phyloP scores from a whole-genome alignment of 1,140 invertebrate genomes.

The Mya arenaria region DNA sequence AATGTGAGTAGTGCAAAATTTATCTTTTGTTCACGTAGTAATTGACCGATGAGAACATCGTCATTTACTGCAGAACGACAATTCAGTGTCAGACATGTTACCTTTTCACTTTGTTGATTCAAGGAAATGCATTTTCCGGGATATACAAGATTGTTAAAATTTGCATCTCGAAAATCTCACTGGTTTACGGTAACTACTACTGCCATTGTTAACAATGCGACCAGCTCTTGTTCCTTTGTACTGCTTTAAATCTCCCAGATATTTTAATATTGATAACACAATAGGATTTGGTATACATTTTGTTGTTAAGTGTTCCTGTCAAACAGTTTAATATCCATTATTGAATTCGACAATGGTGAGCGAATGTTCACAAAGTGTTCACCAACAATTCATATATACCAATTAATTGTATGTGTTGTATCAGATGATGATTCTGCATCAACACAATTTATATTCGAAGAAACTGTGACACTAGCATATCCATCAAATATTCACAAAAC shows the following conservation, averaged over 20 bases:
- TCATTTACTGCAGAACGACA: neutral
- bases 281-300: slow-evolving; percentile 2
- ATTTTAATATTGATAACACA: slow-evolving; percentile 2
- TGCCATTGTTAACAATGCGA: too few relatives aligned
- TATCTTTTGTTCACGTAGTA: neutral
- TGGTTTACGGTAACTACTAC: too few relatives aligned
- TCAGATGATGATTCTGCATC: too few relatives aligned
- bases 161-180: too few relatives aligned
- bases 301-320: neutral
- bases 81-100: neutral
- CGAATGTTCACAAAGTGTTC: slow-evolving; percentile 9
- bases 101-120: neutral
- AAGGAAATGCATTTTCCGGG: too few relatives aligned
- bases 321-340: slow-evolving; percentile 12
- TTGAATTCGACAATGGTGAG: slow-evolving; percentile 14
- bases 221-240: neutral
- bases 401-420: neutral
- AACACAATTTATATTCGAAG: too few relatives aligned
- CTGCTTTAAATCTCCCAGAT: neutral
- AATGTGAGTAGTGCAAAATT: neutral
- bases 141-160: too few relatives aligned
- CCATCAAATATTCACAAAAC: too few relatives aligned
- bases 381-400: neutral
- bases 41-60: neutral
- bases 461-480: too few relatives aligned